phyloP scores from a whole-genome alignment of 2,888 invertebrate genomes.

The Choreutis nemorana region DNA sequence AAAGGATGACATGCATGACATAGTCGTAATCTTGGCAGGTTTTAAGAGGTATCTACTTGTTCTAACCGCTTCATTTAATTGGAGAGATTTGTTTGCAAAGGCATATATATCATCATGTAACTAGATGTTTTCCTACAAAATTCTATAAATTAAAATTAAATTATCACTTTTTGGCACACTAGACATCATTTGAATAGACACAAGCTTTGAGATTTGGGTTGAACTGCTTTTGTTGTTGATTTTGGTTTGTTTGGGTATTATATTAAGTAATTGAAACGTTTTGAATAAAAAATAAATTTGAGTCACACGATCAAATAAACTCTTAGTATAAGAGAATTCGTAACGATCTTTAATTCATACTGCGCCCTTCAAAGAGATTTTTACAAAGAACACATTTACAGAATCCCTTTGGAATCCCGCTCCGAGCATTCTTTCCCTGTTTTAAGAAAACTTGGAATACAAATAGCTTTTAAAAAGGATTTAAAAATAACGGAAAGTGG shows the following conservation, averaged over 20 bases:
- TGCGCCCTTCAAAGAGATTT: conserved; percentile 20
- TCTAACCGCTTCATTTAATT: conserved; percentile 40
- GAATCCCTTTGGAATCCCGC: conserved; percentile 23
- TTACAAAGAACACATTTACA: conserved; percentile 17
- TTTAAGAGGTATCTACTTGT: too few species aligned
- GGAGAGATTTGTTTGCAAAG: conserved; percentile 30
- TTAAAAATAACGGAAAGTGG: conserved; percentile 9
- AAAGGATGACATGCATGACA: too few species aligned
- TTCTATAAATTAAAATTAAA: background rate
- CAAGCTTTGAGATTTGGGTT: too few species aligned
- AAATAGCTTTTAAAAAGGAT: conserved; percentile 14
- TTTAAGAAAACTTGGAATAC: conserved; percentile 17
- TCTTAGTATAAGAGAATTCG: conserved; percentile 1
- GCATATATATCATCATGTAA: too few species aligned
- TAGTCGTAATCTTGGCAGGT: too few species aligned
- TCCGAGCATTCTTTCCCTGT: conserved; percentile 23
- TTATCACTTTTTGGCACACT: background rate
- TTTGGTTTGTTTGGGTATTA: too few species aligned
- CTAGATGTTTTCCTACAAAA: too few species aligned
- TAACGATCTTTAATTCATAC: conserved; percentile 21
- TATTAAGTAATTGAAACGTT: too few species aligned
- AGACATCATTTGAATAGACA: background rate
- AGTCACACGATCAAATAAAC: conserved; percentile 2
- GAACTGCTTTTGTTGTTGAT: too few species aligned
- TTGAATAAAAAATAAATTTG: too few species aligned